These are phyloP conservation scores for Leptogaster cylindrica DNA, from an alignment of 2,888 invertebrate species.

Conservation along the genomic window DNA sequence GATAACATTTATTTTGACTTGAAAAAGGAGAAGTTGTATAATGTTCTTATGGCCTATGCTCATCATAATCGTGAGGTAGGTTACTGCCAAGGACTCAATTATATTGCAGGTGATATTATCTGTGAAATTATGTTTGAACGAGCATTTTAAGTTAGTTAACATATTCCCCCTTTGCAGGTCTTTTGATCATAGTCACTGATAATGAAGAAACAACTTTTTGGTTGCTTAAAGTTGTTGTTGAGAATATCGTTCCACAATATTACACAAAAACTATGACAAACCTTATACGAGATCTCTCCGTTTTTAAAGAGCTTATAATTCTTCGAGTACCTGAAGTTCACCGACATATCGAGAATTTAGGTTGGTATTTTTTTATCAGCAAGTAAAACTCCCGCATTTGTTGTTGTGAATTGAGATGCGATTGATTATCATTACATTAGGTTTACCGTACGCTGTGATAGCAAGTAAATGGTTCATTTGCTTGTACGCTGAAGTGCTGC, in stretches of 20 bases:
- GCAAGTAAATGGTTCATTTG: slow-evolving; percentile 97
- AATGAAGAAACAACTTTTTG: slow-evolving; percentile 92
- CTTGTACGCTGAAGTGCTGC: slow-evolving; percentile 90
- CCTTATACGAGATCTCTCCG: slow-evolving; percentile 85
- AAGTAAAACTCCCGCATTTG: neutral
- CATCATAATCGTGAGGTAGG: slow-evolving; percentile 86
- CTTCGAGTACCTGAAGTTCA: slow-evolving; percentile 81
- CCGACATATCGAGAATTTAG: slow-evolving; percentile 78
- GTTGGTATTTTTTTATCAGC: slow-evolving; percentile 56
- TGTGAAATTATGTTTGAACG: neutral
- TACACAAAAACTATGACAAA: slow-evolving; percentile 91
- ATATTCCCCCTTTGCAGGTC: slow-evolving; percentile 63
- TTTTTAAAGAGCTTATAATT: slow-evolving; percentile 85
- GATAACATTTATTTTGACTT: slow-evolving; percentile 92
- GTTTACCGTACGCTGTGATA: slow-evolving; percentile 88
- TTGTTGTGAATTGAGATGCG: neutral
- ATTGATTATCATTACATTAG: slow-evolving; percentile 56
- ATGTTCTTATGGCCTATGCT: slow-evolving; percentile 87
- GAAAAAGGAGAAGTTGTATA: slow-evolving; percentile 74
- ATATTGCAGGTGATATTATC: slow-evolving; percentile 64
- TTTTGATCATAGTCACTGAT: slow-evolving; percentile 84
- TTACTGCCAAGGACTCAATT: slow-evolving; percentile 95
- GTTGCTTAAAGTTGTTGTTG: slow-evolving; percentile 87
- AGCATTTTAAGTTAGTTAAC: no score
- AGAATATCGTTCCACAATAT: slow-evolving; percentile 86